Evolutionary conservation across 2,113 vertebrate species (phyloP), one percentile per base, ranked within the genome.

Genomic region (Nesospiza acunhae): DNA sequence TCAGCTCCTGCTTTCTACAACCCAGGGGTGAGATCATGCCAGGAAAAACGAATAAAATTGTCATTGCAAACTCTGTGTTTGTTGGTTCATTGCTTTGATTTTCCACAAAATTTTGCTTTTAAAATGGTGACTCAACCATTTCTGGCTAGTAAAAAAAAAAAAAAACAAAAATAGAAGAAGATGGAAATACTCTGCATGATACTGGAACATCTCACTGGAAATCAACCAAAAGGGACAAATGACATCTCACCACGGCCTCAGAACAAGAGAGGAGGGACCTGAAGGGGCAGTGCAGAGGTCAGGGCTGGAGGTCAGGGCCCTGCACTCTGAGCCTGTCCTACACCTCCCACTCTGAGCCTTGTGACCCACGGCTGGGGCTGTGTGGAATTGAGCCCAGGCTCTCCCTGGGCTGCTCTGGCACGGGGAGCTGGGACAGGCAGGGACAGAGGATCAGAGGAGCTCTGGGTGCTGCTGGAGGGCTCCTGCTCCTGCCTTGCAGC

Each of bases 281-380:
- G 58, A 42, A 41, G 4, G 41, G 31, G 15, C 15, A 19, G 5
- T 4, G 47, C 33, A 68, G 62, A 15, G n/a, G 12, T 33, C 10
- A 72, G 19, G 37, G 21, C 28, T 35, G 27, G 58, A 33, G 50
- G 28, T 22, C 46, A 23, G 31, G 27, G 6, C 72, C 15, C 42
- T 35, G 7, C 16, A 28, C 28, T 8, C 23, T 5, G 21, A 46
- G 23, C 13, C 28, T 26, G 4, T 1, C 47, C 39, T 33, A 7
- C 1, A 3, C 3, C 23, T 64, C 46, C 55, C 11, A 11, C 13
- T 4, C 11, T 41, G n/a, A 56, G 5, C 37, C 31, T 13, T 18
- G 50, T 30, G 50, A 52, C 7, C 35, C 39, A 10, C 1, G 20
- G 55, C 13, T 30, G 42, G 19, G 9, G 2, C 24, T 0, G 0